Base-by-base conservation (phyloP, 2,888 invertebrate genomes). In the Parnassius glacialis region DNA sequence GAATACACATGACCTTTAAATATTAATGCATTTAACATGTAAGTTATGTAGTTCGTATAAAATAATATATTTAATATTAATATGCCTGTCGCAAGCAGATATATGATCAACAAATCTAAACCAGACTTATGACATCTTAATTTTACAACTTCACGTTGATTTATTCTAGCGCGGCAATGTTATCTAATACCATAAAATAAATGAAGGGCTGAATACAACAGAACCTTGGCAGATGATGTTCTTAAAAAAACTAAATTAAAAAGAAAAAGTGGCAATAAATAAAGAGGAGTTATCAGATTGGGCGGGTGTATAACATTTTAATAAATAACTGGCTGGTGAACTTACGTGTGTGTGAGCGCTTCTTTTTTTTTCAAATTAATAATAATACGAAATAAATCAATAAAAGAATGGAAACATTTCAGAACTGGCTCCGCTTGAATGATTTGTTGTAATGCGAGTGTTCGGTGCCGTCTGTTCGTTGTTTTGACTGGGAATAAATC, bases 331-430 rank as follows among this genome's bases (percentile, higher is more conserved):
- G 75, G 78, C 74, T 76, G 74, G 73, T 70, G 69, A 69, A 59
- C 63, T 69, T 65, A 25, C n/a, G 48, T 65, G 65, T 65, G 59
- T 63, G 67, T 62, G 62, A 77, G 75, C 78, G 76, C 74, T 75
- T 74, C 79, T 77, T 41, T 79, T 79, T 80, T 79, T 72, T 76
- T 82, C 78, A 79, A 86, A 89, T 87, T 90, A 90, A 88, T 90
- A 91, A 88, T 90, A 90, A 88, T 87, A 82, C 78, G 83, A 81
- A 85, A 90, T 90, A 91, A 90, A 90, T 90, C 90, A 91, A 90
- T 87, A 85, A 83, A 85, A 85, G 88, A 89, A 89, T 90, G 89
- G 87, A 86, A 89, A 83, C 83, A 79, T 85, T 85, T 84, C 83
- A 80, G 84, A 82, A 78, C 79, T 75, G 83, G 82, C 77, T 76